Conservation (phyloP, 2,113 vertebrate species). For the Dasyprocta punctata region DNA sequence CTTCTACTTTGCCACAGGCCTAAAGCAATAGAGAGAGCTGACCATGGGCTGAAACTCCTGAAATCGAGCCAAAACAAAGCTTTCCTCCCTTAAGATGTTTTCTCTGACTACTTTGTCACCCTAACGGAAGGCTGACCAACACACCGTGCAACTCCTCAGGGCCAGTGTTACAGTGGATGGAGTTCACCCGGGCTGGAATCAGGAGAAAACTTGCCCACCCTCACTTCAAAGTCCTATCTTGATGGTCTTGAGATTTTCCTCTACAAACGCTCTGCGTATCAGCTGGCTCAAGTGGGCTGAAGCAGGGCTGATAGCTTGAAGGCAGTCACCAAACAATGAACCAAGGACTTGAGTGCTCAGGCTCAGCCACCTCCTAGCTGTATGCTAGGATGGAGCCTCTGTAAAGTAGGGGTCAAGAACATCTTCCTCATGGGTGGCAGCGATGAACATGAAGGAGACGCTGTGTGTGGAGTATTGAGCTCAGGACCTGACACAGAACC, state of each 20-base stretch:
- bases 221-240: neutral
- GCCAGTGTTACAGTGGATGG: neutral
- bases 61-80: too few species aligned
- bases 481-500: too few species aligned
- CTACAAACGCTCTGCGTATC: neutral
- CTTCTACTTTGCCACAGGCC: too few species aligned
- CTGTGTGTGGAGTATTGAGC: too few species aligned
- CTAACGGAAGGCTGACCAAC: too few species aligned
- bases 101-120: too few species aligned
- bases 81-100: too few species aligned
- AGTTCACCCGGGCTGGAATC: neutral
- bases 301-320: neutral
- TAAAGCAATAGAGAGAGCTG: too few species aligned
- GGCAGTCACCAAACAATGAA: neutral
- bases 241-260: neutral
- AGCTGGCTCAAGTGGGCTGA: neutral
- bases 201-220: neutral
- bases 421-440: rapidly evolving
- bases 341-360: neutral
- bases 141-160: neutral
- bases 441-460: neutral
- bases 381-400: neutral
- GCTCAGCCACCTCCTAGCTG: neutral
- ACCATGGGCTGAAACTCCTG: too few species aligned
- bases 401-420: neutral